These are phyloP conservation scores for Radopholus similis DNA, from an alignment of 1,140 invertebrate species.

Conservation along the genomic window DNA sequence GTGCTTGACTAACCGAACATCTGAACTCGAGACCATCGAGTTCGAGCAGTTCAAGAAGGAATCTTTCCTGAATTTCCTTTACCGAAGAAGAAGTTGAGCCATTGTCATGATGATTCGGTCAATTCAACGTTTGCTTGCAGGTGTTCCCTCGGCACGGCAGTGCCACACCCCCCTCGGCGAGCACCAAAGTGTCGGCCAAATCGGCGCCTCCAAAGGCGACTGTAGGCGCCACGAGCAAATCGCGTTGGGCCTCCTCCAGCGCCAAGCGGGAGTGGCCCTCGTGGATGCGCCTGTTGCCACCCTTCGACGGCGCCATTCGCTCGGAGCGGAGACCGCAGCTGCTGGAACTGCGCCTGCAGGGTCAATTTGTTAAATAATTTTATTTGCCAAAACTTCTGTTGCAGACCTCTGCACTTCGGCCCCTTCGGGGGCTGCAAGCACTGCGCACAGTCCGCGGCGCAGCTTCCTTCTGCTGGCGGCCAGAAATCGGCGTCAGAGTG, in stretches of 20 bases:
- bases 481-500: neutral
- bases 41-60: no score
- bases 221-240: neutral
- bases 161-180: neutral
- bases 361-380: neutral
- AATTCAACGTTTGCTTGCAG: neutral
- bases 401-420: neutral
- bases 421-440: neutral
- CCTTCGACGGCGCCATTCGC: conserved; percentile 14
- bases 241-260: neutral
- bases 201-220: neutral
- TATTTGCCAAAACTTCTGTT: neutral
- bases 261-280: neutral
- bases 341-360: neutral
- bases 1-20: no score
- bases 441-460: neutral
- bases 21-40: no score
- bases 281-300: conserved; percentile 14
- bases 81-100: no score
- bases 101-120: no score
- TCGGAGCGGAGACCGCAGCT: neutral
- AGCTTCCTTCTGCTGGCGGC: neutral
- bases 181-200: neutral
- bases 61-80: no score
- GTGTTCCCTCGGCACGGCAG: neutral